These are phyloP conservation scores for Staurois parvus DNA, from an alignment of 2,797 vertebrate genomes.

Conservation along the genomic window DNA sequence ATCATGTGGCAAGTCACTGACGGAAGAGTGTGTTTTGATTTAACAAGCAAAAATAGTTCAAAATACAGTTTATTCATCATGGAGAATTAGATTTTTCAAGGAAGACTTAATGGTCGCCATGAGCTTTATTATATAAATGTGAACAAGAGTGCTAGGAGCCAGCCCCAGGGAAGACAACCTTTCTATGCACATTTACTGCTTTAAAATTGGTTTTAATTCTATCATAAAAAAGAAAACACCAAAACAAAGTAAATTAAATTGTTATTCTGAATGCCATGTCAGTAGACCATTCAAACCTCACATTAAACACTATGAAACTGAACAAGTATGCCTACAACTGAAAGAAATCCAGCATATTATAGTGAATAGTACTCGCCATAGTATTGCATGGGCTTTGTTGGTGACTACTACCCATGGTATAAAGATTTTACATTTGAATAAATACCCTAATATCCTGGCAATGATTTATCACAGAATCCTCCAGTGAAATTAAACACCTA, in stretches of 20 bases:
- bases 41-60: background rate
- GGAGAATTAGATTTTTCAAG: background rate
- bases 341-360: background rate
- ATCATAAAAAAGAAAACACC: background rate
- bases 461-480: no score
- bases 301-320: background rate
- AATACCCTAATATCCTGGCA: background rate
- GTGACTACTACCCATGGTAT: no score
- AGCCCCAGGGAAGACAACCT: background rate
- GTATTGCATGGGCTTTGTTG: background rate
- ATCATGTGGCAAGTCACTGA: background rate
- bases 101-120: slow-evolving; percentile 9
- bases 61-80: background rate
- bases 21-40: background rate
- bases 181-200: background rate
- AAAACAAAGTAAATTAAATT: background rate
- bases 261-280: background rate
- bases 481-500: no score
- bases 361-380: background rate
- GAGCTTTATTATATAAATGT: background rate
- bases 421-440: no score
- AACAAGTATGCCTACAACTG: background rate
- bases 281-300: background rate
- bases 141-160: background rate
- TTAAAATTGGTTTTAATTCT: background rate